phyloP scores from a whole-genome alignment of 2,888 invertebrate genomes.

The Pogonocherus hispidulus region DNA sequence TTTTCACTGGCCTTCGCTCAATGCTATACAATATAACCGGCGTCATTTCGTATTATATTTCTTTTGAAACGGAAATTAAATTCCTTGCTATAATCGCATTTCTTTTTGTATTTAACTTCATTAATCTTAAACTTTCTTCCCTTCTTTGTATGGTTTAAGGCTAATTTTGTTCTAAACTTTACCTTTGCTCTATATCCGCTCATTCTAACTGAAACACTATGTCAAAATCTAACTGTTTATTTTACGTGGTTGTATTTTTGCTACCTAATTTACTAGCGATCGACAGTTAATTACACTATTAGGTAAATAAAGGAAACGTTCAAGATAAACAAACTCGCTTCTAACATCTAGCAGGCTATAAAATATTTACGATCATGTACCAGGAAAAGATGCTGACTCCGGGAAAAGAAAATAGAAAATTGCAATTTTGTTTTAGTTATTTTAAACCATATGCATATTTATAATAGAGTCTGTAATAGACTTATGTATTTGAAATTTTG shows the following conservation, averaged over 20 bases:
- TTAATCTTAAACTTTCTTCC: constrained; percentile 39
- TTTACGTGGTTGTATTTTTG: constrained; percentile 20
- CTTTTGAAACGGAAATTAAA: constrained; percentile 46
- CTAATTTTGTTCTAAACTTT: constrained; percentile 5
- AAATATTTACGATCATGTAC: constrained; percentile 3
- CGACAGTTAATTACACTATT: constrained; percentile 29
- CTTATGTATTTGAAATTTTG: no score
- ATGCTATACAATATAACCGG: constrained; percentile 5
- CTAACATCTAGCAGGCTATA: constrained; percentile 11
- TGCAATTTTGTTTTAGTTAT: background rate
- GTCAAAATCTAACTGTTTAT: constrained; percentile 20
- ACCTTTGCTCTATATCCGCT: background rate
- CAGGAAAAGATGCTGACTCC: no score
- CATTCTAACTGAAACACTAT: background rate
- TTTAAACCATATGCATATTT: no score
- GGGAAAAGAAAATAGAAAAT: background rate
- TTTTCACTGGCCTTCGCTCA: background rate
- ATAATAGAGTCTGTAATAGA: no score
- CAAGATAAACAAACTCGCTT: constrained; percentile 13
- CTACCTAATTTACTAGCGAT: constrained; percentile 25
- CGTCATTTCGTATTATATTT: constrained; percentile 28
- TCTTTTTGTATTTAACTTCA: constrained; percentile 44
- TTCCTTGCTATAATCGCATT: constrained; percentile 42
- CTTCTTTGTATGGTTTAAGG: constrained; percentile 12
- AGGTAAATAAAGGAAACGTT: constrained; percentile 21